phyloP scores from a whole-genome alignment of 2,888 invertebrate species.

The Sinelater perroti region DNA sequence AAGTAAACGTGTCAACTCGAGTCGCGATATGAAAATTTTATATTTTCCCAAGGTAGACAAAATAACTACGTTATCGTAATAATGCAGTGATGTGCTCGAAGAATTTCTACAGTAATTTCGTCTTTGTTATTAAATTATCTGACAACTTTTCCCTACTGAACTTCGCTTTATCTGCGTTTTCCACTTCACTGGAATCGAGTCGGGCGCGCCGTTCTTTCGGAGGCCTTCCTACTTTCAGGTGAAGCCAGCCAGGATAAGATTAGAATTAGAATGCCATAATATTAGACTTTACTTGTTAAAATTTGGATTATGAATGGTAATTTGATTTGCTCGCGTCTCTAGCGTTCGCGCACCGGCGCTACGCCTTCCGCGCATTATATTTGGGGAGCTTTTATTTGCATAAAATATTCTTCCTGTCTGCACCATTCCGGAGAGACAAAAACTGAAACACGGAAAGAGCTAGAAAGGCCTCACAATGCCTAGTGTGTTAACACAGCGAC shows the following conservation, averaged over 20 bases:
- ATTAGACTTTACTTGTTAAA: constrained; percentile 39
- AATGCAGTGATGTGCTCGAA: constrained; percentile 57
- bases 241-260: constrained; percentile 44
- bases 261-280: constrained; percentile 41
- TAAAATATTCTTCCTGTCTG: constrained; percentile 16
- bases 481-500: too few species aligned
- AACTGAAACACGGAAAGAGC: too few species aligned
- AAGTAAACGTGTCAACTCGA: constrained; percentile 40
- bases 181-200: constrained; percentile 55
- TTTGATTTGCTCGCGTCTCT: constrained; percentile 32
- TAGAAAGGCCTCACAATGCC: too few species aligned
- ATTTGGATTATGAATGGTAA: constrained; percentile 41
- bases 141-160: constrained; percentile 60
- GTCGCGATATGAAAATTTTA: constrained; percentile 40
- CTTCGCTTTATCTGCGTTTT: constrained; percentile 62
- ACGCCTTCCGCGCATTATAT: constrained; percentile 23
- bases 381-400: constrained; percentile 19
- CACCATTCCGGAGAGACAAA: too few species aligned
- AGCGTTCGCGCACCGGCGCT: constrained; percentile 19
- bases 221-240: constrained; percentile 43
- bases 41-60: constrained; percentile 41
- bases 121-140: constrained; percentile 63
- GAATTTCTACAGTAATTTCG: constrained; percentile 60
- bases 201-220: constrained; percentile 38
- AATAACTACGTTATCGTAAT: constrained; percentile 56